Base-by-base conservation (phyloP, 2,888 invertebrate genomes). In the Oscheius sp. region DNA sequence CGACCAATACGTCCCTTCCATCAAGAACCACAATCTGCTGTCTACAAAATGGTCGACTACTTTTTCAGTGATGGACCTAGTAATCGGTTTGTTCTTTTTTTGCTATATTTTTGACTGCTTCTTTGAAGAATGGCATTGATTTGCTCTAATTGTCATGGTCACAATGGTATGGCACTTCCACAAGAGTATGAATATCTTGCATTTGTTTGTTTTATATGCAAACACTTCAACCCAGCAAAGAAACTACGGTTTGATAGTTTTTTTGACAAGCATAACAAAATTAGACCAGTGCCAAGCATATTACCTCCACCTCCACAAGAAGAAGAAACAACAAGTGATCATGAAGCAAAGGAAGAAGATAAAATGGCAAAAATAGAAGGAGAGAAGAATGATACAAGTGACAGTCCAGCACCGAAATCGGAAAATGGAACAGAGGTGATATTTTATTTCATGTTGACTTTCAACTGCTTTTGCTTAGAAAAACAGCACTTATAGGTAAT, bases 1-100 rank as follows among this genome's bases (percentile, higher is more conserved):
- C 29, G 34, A 4, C 69, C 74, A 15, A 52, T 71, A 8, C 46
- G 74, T 12, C 74, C 74, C 1, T 74, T 63, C 39, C 69, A 71
- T 8, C 91, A 94, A 70, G 91, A 92, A 5, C 91, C 92, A 34
- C 87, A 96, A 73, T 96, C 96, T 88, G 90, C 92, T 37, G 87
- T 96, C 73, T 96, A 96, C 88, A 92, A 92, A 85, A 90, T 97
- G 83, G 92, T 98, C 17, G 97, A 98, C 87, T 95, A 93, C 86
- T 88, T 98, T 72, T 91, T 97, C 46, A 96, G 95, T 46, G 97
- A 98, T 87, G 97, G 96, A 0, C 96, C 96, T 27, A 91, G 91
- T 72, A 93, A 95, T 88, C 91, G 96, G 81, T 83, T 29, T 3
- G 64, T 45, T 8, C 25, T 53, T 12, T 39, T 39, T 20, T 1